Evolutionary conservation across 2,113 vertebrate genomes (phyloP).

Genomic region (Lepus europaeus): DNA sequence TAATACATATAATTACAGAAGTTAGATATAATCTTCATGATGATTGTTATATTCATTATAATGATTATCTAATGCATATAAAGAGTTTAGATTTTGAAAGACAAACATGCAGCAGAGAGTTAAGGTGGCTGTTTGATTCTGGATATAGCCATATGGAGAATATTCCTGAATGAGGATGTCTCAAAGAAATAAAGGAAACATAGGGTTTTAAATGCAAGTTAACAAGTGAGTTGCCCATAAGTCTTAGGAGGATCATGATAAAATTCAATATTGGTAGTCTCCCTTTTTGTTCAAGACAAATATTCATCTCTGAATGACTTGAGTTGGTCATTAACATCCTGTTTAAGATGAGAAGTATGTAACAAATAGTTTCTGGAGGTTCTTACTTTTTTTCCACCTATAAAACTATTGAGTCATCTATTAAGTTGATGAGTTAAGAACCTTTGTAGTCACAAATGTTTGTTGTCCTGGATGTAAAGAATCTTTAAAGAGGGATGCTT

Average conservation of each 20-base stretch:
- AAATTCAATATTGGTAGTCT: not conserved
- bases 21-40: not conserved
- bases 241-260: not conserved
- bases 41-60: not conserved
- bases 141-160: not conserved
- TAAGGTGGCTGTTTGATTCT: not conserved
- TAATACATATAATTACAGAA: not conserved
- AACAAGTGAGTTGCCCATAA: not conserved
- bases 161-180: not conserved
- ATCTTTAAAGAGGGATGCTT: not conserved
- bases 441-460: not conserved
- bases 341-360: not conserved
- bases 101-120: not conserved
- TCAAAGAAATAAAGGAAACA: not conserved
- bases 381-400: not conserved
- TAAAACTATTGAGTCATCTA: not conserved
- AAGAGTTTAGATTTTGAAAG: not conserved
- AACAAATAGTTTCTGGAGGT: constrained; percentile 5
- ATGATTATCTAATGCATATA: not conserved
- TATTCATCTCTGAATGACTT: not conserved
- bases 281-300: not conserved
- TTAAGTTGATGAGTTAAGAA: not conserved
- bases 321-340: not conserved
- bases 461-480: not conserved
- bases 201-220: not conserved